Evolutionary conservation across 1,140 invertebrate genomes (phyloP).

Genomic region (Potamilus streckersoni): DNA sequence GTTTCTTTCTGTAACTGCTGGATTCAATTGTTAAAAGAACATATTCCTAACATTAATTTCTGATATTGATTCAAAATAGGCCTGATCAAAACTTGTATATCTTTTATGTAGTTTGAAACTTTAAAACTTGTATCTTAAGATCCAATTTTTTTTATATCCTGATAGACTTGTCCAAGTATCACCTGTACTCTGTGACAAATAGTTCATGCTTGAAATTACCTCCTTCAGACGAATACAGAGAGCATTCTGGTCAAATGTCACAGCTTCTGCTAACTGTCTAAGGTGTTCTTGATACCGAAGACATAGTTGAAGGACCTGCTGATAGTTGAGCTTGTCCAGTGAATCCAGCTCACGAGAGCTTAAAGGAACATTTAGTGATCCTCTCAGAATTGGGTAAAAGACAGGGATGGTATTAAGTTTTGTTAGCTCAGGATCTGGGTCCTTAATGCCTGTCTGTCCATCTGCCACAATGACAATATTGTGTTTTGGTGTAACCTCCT

Average conservation of each 20-base stretch:
- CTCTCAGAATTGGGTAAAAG: conserved; percentile 92
- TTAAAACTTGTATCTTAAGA: too few species aligned
- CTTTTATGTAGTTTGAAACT: too few species aligned
- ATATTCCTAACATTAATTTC: too few species aligned
- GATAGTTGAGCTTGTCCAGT: conserved; percentile 82
- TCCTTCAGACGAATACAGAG: conserved; percentile 81
- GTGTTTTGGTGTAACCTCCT: conserved; percentile 61
- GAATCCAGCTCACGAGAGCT: conserved; percentile 88
- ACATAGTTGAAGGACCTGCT: conserved; percentile 74
- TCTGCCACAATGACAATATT: conserved; percentile 87
- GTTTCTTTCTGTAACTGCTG: too few species aligned
- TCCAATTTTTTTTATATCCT: too few species aligned
- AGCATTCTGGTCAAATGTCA: conserved; percentile 80
- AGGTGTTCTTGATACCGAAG: conserved; percentile 83
- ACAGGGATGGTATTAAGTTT: conserved; percentile 85
- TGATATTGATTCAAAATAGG: too few species aligned
- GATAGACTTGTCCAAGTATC: too few species aligned
- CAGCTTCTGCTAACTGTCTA: conserved; percentile 76
- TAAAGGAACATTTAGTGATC: conserved; percentile 83
- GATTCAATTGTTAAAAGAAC: too few species aligned
- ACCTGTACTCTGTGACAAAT: neutral
- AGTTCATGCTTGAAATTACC: conserved; percentile 67
- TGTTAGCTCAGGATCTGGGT: conserved; percentile 84
- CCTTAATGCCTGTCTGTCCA: conserved; percentile 74
- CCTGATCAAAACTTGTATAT: too few species aligned